Conservation (phyloP, 2,113 vertebrate genomes). For the Peromyscus maniculatus region DNA sequence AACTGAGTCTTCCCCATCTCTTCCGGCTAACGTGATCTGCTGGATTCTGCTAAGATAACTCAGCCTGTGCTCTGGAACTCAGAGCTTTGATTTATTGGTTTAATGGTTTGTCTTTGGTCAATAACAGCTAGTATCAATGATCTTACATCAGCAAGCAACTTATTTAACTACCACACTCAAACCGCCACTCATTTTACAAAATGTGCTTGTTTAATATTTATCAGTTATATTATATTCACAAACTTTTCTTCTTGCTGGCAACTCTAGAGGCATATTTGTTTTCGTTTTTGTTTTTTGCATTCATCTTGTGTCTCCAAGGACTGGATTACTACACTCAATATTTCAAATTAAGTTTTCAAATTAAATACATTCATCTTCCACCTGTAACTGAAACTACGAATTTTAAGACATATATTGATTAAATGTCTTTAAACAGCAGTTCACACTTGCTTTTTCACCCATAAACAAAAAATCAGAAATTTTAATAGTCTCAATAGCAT, state of each 20-base stretch:
- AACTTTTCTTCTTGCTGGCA: constrained; percentile 47
- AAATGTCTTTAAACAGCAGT: constrained; percentile 30
- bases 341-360: constrained; percentile 29
- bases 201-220: constrained; percentile 47
- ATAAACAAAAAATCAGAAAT: constrained; percentile 13
- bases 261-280: neutral
- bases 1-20: neutral
- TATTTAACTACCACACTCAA: neutral
- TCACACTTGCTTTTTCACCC: neutral
- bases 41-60: neutral
- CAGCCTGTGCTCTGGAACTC: neutral
- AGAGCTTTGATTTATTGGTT: neutral
- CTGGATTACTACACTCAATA: neutral
- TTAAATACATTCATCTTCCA: neutral
- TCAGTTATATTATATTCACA: neutral
- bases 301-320: constrained; percentile 29
- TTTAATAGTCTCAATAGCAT: neutral
- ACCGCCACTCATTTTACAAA: constrained; percentile 1
- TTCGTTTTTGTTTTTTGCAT: neutral
- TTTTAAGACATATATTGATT: neutral
- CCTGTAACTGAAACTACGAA: constrained; percentile 19
- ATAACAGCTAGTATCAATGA: constrained; percentile 15
- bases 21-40: neutral
- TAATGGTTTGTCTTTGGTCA: neutral
- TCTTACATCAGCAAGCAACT: constrained; percentile 23